These are phyloP conservation scores for Hartigia nigra DNA, from an alignment of 2,888 invertebrate genomes.

Conservation along the genomic window DNA sequence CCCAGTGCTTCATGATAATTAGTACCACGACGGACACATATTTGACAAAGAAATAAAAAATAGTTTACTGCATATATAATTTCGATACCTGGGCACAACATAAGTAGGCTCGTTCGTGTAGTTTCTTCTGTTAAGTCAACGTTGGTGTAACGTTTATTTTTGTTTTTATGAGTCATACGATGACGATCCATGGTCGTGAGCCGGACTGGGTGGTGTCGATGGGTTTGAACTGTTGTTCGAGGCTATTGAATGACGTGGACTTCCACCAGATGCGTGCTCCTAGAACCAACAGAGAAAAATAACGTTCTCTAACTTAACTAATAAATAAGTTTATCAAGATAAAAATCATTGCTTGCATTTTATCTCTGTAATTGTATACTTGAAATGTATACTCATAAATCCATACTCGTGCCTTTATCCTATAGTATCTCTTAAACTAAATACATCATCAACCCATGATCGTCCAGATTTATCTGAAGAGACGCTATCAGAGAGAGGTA, in stretches of 20 bases:
- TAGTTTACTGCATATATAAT: slow-evolving; percentile 15
- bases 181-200: slow-evolving; percentile 75
- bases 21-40: not conserved
- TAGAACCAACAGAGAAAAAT: slow-evolving; percentile 33
- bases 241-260: slow-evolving; percentile 78
- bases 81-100: slow-evolving; percentile 12
- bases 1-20: slow-evolving; percentile 6
- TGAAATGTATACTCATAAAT: not conserved
- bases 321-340: not conserved
- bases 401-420: not conserved
- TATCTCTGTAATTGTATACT: not conserved
- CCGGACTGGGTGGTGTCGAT: slow-evolving; percentile 78
- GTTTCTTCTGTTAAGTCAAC: slow-evolving; percentile 7
- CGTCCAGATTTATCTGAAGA: not conserved
- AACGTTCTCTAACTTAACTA: not conserved
- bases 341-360: not conserved
- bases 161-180: slow-evolving; percentile 73
- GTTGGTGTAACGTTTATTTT: not conserved
- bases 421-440: not conserved
- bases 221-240: slow-evolving; percentile 81
- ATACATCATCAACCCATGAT: not conserved
- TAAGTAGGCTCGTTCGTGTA: slow-evolving; percentile 10
- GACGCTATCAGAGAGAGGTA: not conserved
- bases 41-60: not conserved
- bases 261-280: slow-evolving; percentile 68